Base-by-base conservation (phyloP, 2,888 invertebrate species). In the Pterostichus niger region DNA sequence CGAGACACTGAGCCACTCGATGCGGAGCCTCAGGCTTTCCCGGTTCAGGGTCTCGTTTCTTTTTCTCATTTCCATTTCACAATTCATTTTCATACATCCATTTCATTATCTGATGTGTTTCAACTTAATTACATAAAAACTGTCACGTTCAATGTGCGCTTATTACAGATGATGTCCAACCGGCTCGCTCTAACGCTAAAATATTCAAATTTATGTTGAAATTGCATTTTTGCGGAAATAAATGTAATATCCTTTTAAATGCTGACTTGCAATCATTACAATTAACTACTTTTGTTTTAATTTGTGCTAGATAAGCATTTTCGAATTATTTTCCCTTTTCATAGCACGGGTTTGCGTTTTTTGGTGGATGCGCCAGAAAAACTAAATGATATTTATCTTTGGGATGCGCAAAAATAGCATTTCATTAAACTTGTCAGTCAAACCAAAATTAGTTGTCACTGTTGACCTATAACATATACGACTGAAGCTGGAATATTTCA, bases 101-200 rank as follows among this genome's bases (percentile, higher is more conserved):
- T 15, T 68, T 17, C 68, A 15, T 71, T 71, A 71, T 71, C 68
- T 71, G 44, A 44, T 71, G 68, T 71, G 68, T 71, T 71, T 44
- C 44, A 71, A 6, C 68, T 71, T 71, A 71, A 71, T 71, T 71
- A 71, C 68, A 31, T 64, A n/a, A 6, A 35, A 33, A n/a, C 52
- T 17, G 68, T 71, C 46, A n/a, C 68, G 17, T 2, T 40, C 35
- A 68, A 68, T 35, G 64, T 35, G 35, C 15, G 64, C 64, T 68
- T 68, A 68, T 68, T 68, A 68, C 13, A 68, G 13, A 33, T 68
- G 61, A 24, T 24, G 24, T 61, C 33, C 44, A 71, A 9, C 44
- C 13, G 10, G 17, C 24, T 3, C 68, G 17, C 24, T 3, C 68
- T 13, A 10, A 40, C 68, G 68, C 40, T 40, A 15, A 71, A 71